Conservation (phyloP, 2,888 invertebrate species). For the Conus canariensis region DNA sequence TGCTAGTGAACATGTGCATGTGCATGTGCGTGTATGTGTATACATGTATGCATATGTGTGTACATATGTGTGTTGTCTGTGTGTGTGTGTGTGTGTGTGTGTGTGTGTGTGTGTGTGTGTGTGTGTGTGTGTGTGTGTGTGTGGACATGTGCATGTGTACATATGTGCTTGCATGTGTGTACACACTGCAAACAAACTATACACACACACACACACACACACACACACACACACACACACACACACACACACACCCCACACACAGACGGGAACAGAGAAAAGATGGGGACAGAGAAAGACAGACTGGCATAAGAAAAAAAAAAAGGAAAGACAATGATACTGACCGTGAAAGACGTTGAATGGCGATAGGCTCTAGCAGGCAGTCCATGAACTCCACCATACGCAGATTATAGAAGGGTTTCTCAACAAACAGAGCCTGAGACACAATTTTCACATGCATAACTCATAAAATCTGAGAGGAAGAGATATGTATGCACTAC, state of each 20-base stretch:
- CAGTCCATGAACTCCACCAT: slow-evolving; percentile 75
- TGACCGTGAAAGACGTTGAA: slow-evolving; percentile 65
- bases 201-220: neutral
- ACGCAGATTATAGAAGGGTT: slow-evolving; percentile 69
- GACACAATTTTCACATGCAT: slow-evolving; percentile 35
- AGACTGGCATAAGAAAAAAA: neutral
- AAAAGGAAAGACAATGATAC: neutral
- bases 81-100: no score
- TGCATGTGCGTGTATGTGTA: no score
- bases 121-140: no score
- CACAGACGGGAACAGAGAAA: neutral
- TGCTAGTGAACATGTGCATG: no score
- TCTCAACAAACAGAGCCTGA: slow-evolving; percentile 74
- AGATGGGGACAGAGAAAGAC: neutral
- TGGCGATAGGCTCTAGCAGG: slow-evolving; percentile 66
- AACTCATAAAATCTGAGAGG: no score
- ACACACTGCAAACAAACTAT: no score
- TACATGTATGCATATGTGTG: no score
- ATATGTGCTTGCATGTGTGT: no score
- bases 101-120: no score
- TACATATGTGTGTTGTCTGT: no score
- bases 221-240: neutral
- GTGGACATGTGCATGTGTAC: no score
- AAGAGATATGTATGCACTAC: no score
- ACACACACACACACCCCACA: neutral